phyloP scores from a whole-genome alignment of 1,140 invertebrate genomes.

The Tetranychus cinnabarinus region DNA sequence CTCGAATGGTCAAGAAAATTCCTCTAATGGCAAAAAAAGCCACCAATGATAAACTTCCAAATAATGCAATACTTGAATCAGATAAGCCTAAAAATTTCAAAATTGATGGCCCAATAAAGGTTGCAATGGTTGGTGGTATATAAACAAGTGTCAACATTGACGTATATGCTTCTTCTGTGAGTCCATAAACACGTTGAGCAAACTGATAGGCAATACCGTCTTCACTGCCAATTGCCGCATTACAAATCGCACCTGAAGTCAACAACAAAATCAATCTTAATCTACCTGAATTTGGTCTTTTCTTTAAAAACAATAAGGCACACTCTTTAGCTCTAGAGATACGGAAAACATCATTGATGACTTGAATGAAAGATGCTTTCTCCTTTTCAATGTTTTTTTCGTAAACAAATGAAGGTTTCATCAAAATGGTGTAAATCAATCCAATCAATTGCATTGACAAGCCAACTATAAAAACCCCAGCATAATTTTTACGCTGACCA shows the following conservation, averaged over 20 bases:
- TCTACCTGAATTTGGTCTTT: neutral
- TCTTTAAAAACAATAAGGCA: neutral
- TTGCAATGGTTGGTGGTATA: neutral
- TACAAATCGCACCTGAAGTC: neutral
- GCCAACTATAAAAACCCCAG: neutral
- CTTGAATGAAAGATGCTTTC: neutral
- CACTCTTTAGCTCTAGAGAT: neutral
- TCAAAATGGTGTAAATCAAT: neutral
- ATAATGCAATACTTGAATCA: neutral
- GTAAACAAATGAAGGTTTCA: neutral
- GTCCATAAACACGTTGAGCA: neutral
- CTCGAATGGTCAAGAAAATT: neutral
- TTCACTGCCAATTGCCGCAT: neutral
- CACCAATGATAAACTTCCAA: neutral
- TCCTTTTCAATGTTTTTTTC: neutral
- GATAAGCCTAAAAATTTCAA: neutral
- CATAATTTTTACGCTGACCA: neutral
- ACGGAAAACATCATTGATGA: neutral
- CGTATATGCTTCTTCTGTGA: neutral
- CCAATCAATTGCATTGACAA: neutral
- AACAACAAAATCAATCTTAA: neutral
- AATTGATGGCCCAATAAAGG: neutral
- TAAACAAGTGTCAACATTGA: neutral
- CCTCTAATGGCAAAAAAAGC: neutral
- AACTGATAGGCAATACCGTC: neutral